Conservation (phyloP, 2,113 vertebrate species). For the Nematolebias whitei region DNA sequence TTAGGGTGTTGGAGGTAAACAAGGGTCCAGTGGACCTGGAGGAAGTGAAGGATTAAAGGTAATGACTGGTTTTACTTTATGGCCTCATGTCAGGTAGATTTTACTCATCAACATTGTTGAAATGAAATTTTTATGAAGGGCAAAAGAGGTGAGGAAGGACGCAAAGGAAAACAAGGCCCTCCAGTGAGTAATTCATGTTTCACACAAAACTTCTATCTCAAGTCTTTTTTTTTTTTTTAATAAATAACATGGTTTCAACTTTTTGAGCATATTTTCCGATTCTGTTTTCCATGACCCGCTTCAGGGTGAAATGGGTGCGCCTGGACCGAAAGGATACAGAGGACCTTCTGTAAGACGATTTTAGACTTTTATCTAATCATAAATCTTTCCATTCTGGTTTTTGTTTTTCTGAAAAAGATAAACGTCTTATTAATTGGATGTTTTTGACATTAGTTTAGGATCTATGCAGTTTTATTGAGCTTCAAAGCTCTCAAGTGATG, state of each 20-base stretch:
- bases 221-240: rapidly evolving
- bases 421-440: not conserved
- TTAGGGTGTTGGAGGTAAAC: constrained; percentile 75
- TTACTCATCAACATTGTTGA: not conserved
- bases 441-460: too few species aligned
- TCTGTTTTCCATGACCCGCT: constrained; percentile 3
- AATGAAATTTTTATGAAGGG: constrained; percentile 64
- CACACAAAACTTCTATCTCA: not conserved
- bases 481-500: too few species aligned
- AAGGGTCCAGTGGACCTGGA: constrained; percentile 49
- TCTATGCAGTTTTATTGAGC: too few species aligned
- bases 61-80: too few species aligned
- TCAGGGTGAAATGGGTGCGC: constrained; percentile 70
- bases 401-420: not conserved
- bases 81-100: not conserved
- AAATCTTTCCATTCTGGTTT: not conserved
- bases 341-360: constrained; percentile 71
- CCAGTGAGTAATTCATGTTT: constrained; percentile 60
- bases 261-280: not conserved
- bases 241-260: not conserved
- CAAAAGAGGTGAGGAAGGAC: constrained; percentile 66
- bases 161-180: constrained; percentile 64
- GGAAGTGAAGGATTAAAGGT: constrained; percentile 75
- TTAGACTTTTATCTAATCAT: not conserved
- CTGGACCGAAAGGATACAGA: constrained; percentile 72